Evolutionary conservation across 2,888 invertebrate genomes (phyloP), one percentile per base, ranked within the genome.

Genomic region (Priapulus caudatus): DNA sequence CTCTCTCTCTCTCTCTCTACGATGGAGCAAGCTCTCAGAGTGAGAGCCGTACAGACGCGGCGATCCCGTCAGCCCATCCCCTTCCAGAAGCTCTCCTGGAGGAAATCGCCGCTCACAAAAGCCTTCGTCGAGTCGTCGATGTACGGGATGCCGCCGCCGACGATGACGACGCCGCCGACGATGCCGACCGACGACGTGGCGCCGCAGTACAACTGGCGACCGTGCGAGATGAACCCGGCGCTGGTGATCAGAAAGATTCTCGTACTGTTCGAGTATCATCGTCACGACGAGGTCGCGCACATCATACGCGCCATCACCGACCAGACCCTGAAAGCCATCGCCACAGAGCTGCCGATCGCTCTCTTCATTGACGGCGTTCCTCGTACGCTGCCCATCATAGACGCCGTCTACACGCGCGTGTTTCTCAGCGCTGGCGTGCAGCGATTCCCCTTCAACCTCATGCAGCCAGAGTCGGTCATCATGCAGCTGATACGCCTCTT

Each of bases 251-350:
- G 76, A 52, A 68, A 71, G 59, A 73, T 91, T 60, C 77, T 90
- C 65, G 77, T 88, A 51, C 74, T 91, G 60, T 84, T 88, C 61
- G 91, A 91, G 68, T 88, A 88, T 4, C 75, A 84, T 22, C 89
- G 89, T 72, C 90, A 85, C 69, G 75, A 86, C n/a, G 91, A 91
- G 67, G 90, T 90, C 3, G 88, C 90, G 0, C 81, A 83, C 45
- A 83, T 90, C 53, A 77, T 92, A 57, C 79, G 83, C 45, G 77
- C 86, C 45, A 75, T 91, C 18, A 86, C 86, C 2, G 81, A 83
- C 43, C 82, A 83, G 1, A 87, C 88, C 2, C 76, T 91, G 60
- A 82, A 83, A 57, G 79, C 81, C 1, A 72, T 74, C 56, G 60
- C 75, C 43, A 60, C 67, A 1, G 89, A 89, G 58, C 75, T 91